A percentile compares a stretch with the other conserved stretches of the same genome.
These are phyloP conservation scores for Hipparchia semele DNA, from an alignment of 2,888 invertebrate genomes.

Conservation along the genomic window DNA sequence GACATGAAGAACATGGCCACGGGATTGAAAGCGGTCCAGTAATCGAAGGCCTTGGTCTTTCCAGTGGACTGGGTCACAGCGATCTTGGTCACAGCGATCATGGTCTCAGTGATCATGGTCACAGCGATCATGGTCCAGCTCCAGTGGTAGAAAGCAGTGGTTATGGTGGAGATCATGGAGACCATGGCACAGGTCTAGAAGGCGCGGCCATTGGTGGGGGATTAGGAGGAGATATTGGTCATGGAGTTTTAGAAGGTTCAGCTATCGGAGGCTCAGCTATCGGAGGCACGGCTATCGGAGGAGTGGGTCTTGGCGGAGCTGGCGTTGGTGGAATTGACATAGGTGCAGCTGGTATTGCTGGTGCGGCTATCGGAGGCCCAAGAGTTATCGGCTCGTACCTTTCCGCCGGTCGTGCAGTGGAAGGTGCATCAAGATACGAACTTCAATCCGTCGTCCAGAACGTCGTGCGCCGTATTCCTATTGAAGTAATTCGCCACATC, in stretches of 20 bases:
- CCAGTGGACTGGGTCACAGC: constrained; percentile 26
- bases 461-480: constrained; percentile 68
- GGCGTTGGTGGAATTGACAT: constrained; percentile 30
- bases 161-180: neutral
- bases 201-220: constrained; percentile 11
- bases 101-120: constrained; percentile 9
- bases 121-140: constrained; percentile 25
- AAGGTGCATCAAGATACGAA: constrained; percentile 63
- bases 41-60: constrained; percentile 27
- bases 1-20: constrained; percentile 34
- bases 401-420: constrained; percentile 56
- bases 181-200: neutral
- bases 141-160: neutral
- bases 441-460: constrained; percentile 75
- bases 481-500: constrained; percentile 74
- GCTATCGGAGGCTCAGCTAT: constrained; percentile 32
- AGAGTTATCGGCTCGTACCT: constrained; percentile 64
- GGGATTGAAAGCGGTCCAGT: constrained; percentile 33
- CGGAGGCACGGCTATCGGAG: constrained; percentile 28
- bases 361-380: constrained; percentile 42
- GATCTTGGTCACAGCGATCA: neutral
- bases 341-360: constrained; percentile 20
- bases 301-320: constrained; percentile 23
- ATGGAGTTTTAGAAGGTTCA: constrained; percentile 31
- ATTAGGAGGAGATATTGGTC: constrained; percentile 27